Conservation (phyloP, 2,113 vertebrate genomes). For the Sylvietta virens region DNA sequence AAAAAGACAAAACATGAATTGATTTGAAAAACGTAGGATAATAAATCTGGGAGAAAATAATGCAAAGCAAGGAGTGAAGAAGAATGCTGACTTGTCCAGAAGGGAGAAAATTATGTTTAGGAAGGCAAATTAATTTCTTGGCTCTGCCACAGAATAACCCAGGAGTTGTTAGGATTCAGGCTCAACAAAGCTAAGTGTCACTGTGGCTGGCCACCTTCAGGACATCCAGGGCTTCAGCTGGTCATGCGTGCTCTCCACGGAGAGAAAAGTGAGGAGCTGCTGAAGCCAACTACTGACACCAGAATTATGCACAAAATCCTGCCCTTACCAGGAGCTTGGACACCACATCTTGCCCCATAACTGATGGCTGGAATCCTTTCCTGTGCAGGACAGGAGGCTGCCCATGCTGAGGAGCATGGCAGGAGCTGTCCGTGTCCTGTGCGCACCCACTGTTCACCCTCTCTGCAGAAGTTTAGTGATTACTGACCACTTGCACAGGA, state of each 20-base stretch:
- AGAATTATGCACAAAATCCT: not conserved
- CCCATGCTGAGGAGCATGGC: fast-evolving
- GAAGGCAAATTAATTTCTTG: not conserved
- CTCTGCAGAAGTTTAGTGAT: not conserved
- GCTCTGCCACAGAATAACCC: not conserved
- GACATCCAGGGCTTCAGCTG: not conserved
- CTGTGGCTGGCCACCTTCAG: not conserved
- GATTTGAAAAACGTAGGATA: not conserved
- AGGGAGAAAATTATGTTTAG: not conserved
- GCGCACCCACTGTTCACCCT: fast-evolving
- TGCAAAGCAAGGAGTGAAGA: not conserved
- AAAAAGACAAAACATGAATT: not conserved
- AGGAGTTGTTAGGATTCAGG: not conserved
- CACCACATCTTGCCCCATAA: not conserved
- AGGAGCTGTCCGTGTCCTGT: fast-evolving
- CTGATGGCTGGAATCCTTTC: not conserved
- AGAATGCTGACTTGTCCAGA: not conserved
- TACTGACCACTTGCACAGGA: not conserved
- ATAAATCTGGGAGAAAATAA: not conserved
- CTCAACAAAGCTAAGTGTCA: not conserved
- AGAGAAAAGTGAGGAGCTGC: not conserved
- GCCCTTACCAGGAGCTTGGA: not conserved
- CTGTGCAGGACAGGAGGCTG: fast-evolving
- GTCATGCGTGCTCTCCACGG: not conserved
- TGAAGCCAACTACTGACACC: not conserved